Conservation (phyloP, 2,113 vertebrate genomes). For the Ceyx cyanopectus region DNA sequence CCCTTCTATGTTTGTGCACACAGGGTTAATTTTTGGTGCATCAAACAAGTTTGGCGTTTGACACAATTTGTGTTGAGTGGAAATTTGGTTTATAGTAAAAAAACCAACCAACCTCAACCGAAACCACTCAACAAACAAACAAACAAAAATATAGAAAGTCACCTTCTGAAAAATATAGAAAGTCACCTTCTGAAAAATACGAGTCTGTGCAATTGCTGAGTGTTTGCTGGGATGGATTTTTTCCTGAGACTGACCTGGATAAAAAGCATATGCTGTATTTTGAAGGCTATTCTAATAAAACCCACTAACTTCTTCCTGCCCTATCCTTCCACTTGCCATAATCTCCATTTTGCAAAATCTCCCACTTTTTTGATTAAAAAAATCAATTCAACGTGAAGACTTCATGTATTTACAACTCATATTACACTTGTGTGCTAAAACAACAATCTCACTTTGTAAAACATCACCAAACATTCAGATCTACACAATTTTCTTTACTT, state of each 20-base stretch:
- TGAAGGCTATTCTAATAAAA: not conserved
- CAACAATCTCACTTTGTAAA: not conserved
- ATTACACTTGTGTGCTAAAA: not conserved
- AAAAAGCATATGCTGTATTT: not conserved
- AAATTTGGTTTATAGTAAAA: not conserved
- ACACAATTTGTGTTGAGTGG: not conserved
- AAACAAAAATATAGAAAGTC: no score
- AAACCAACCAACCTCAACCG: not conserved
- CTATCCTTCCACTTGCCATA: not conserved
- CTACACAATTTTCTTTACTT: not conserved
- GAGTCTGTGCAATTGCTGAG: not conserved
- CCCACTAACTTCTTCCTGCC: not conserved
- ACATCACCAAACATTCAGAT: not conserved
- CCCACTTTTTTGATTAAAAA: not conserved
- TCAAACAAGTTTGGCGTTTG: not conserved
- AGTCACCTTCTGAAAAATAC: rapidly evolving
- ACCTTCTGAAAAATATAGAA: not conserved
- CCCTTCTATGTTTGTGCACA: not conserved
- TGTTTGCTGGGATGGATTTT: not conserved
- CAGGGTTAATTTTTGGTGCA: not conserved
- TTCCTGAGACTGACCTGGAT: not conserved
- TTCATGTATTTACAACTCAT: not conserved
- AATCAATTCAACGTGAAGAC: not conserved
- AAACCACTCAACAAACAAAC: no score
- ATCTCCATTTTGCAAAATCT: not conserved